Evolutionary conservation across 92 coral and sea anemone genomes (phyloP), one percentile per base, ranked within the genome.

Genomic region (Epizoanthus fatuus): DNA sequence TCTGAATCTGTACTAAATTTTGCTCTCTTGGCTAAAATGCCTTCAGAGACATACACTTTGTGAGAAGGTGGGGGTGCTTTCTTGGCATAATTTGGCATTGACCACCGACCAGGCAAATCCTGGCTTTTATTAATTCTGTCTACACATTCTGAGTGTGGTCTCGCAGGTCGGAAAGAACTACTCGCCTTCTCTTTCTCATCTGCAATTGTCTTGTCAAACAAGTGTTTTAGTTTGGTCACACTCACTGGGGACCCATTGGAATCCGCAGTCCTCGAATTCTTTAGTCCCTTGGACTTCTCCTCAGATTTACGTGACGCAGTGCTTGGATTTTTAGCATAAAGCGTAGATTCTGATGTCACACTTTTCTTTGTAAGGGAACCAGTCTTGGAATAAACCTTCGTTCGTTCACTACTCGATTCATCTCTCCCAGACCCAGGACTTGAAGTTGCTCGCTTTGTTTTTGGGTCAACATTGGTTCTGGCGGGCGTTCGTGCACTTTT

Each of bases 21-120:
- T 60, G 98, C 98, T 74, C 98, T 90, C 71, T 91, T 95, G 9
- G 98, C 96, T 0, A 95, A 91, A 69, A 95, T 90, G 17, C 98
- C 98, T 72, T 90, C 92, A 16, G 98, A 90, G 16, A 95, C 98
- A 78, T 87, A 93, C 57, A 89, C 76, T 70, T 91, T 91, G 81
- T 92, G 91, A 9, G 88, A 22, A 65, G 87, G 87, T 57, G 93
- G 83, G 12, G 79, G 53, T 3, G 90, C 63, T 76, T 92, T 95
- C 90, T 92, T 95, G 81, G 88, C 92, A 82, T 92, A 95, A 44
- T 67, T 92, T 25, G 98, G 98, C 73, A 95, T 84, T 39, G 98
- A 95, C 98, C 98, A 95, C 29, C 98, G 85, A n/a, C 65, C 90
- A 37, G 75, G 38, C 5, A 17, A 39, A 37, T 62, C 71, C 69